Evolutionary conservation across 2,113 vertebrate species (phyloP).

Genomic region (Grammomys dolichurus): DNA sequence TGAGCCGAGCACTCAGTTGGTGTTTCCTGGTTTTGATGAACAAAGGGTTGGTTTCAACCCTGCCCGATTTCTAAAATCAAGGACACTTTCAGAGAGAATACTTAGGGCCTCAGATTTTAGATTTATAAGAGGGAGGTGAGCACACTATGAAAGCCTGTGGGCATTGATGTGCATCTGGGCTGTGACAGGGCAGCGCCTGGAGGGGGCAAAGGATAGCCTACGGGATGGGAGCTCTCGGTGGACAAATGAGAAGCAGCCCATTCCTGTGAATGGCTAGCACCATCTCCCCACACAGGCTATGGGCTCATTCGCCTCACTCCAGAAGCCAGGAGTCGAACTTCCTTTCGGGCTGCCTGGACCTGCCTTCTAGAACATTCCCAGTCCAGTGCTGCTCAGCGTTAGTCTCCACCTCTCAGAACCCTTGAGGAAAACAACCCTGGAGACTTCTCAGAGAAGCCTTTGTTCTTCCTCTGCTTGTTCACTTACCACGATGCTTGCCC

Average conservation of each 20-base stretch:
- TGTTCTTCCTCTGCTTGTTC: slow-evolving; percentile 25
- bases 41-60: background rate
- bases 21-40: background rate
- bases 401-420: background rate
- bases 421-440: background rate
- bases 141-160: background rate
- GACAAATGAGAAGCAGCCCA: background rate
- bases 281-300: background rate
- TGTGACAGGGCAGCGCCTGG: background rate
- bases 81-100: no score
- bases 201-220: background rate
- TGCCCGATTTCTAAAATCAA: background rate
- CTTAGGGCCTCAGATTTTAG: background rate
- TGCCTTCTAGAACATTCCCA: slow-evolving; percentile 22
- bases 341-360: background rate
- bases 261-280: background rate
- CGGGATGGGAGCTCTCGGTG: background rate
- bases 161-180: background rate
- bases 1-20: background rate
- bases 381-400: background rate
- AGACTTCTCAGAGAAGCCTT: background rate
- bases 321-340: background rate
- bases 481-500: background rate
- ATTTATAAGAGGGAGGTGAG: background rate
- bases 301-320: background rate